Base-by-base conservation (phyloP, 1,140 invertebrate genomes). In the Euwallacea similis region DNA sequence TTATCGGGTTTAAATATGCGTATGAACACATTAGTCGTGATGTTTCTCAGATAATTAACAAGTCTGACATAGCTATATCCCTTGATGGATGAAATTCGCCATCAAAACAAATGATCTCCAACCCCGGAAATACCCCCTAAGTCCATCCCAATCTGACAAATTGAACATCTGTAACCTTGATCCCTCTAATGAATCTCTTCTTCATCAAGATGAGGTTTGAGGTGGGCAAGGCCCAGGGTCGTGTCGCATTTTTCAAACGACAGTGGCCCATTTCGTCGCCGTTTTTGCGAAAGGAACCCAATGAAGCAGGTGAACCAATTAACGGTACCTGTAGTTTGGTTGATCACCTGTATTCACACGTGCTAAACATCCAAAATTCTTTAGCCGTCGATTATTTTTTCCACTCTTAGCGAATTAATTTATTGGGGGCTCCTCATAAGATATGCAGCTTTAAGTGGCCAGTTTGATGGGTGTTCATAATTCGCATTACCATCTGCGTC, bases 271-370 rank as follows among this genome's bases (percentile, higher is more conserved):
- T 33, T 33, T 33, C 21, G 21, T 66, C 56, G 72, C 56, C n/a
- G 42, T 68, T 70, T 70, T 70, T 73, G 70, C 68, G 60, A 65
- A 66, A 60, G 65, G 47, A 67, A 54, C 47, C 50, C 46, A 41
- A 71, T 13, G 42, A 59, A 64, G 74, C 77, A 78, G 77, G 77
- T 78, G 77, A 76, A 73, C 76, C 77, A 78, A 78, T 78, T 78
- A 78, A 78, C 77, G 77, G 77, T 76, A 78, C 75, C 73, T 73
- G 77, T 78, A 77, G 77, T 77, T 74, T 66, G 42, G 73, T 72
- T 61, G 62, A 78, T 78, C 77, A 78, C 77, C 77, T 78, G 77
- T 73, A 73, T 66, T 63, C 71, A 71, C 71, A 66, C 73, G 65
- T 64, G 62, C 65, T 68, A 75, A 76, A 76, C 69, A 68, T 68